Percentiles rank a stretch among this genome's conserved stretches.
Evolutionary conservation across 2,113 vertebrate species (phyloP).

Genomic region (Arenaria interpres): DNA sequence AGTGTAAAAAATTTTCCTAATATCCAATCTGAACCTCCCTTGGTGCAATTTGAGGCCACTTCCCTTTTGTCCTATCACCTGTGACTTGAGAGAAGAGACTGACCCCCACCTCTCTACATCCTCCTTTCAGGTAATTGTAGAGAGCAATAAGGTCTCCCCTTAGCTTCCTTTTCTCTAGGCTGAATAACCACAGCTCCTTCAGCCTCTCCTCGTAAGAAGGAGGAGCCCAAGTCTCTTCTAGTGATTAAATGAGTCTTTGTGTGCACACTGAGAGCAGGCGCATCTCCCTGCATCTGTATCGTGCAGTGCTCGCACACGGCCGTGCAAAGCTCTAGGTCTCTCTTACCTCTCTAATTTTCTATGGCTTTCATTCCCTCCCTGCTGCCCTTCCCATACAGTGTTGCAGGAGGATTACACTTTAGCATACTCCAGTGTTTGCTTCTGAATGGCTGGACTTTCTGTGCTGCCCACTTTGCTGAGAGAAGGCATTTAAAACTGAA

Average conservation of each 20-base stretch:
- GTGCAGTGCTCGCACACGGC: fast-evolving
- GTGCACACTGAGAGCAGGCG: neutral
- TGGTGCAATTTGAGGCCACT: too few species aligned
- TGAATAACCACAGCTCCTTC: too few species aligned
- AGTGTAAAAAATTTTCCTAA: too few species aligned
- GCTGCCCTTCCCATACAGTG: neutral
- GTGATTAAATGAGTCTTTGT: neutral
- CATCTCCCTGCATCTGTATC: neutral
- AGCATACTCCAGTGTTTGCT: fast-evolving
- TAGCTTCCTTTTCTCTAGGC: too few species aligned
- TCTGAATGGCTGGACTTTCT: neutral
- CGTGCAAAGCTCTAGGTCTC: neutral
- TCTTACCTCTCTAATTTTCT: neutral
- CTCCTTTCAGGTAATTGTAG: too few species aligned
- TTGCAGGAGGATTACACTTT: neutral
- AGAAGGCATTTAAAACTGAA: neutral
- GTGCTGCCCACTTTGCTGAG: neutral
- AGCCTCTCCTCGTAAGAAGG: too few species aligned
- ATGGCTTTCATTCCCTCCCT: fast-evolving
- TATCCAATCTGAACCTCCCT: too few species aligned
- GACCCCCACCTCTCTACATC: too few species aligned
- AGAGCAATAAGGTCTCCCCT: too few species aligned
- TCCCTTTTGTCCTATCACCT: too few species aligned
- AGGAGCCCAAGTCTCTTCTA: neutral
- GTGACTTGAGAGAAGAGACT: too few species aligned